Percentiles rank a stretch among this genome's conserved stretches.
phyloP scores from a whole-genome alignment of 2,113 vertebrate species.

The Prunella fulvescens region DNA sequence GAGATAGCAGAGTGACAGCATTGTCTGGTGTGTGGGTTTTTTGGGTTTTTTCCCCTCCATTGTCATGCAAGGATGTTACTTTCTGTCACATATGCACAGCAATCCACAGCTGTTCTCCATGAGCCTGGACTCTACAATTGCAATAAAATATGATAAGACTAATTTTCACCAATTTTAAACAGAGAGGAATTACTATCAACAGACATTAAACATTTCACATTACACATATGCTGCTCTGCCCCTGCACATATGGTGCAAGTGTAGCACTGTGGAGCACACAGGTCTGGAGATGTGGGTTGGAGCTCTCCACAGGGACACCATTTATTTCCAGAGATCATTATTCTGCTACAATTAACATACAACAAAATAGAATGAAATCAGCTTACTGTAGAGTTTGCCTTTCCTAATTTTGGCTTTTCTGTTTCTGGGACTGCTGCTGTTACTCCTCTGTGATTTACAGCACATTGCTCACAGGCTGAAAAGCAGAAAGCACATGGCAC shows the following conservation, averaged over 20 bases:
- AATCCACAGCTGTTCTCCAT: neutral
- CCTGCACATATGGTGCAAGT: neutral
- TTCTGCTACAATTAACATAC: neutral
- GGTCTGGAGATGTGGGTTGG: neutral
- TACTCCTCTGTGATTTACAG: neutral
- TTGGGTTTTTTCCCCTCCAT: rapidly evolving
- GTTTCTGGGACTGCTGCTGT: neutral
- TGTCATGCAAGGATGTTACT: neutral
- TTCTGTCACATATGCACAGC: neutral
- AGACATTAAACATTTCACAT: neutral
- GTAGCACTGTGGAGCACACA: neutral
- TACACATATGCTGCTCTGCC: neutral
- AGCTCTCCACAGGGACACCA: neutral
- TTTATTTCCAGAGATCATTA: neutral
- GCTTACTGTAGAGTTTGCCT: neutral
- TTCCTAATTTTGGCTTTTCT: neutral
- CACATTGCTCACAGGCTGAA: neutral
- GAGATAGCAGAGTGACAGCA: neutral
- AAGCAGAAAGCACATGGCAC: neutral
- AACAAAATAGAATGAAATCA: neutral
- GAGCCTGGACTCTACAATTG: neutral
- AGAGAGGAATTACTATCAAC: neutral
- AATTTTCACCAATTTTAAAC: neutral
- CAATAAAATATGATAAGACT: neutral
- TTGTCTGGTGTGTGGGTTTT: neutral